phyloP scores from a whole-genome alignment of 1,140 invertebrate genomes.

The Drosophila ogumai region DNA sequence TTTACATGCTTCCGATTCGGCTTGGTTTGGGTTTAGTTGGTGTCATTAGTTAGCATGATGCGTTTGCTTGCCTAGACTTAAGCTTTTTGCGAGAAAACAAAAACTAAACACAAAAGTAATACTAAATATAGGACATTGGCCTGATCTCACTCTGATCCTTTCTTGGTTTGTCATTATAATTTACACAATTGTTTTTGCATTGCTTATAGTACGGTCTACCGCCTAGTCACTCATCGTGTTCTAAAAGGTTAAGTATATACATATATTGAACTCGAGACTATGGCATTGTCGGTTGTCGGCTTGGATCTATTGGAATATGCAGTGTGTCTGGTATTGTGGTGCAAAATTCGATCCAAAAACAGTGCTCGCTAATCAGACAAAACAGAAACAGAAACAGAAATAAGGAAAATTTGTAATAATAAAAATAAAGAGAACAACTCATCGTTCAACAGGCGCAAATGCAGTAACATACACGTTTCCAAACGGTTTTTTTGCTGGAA shows the following conservation, averaged over 20 bases:
- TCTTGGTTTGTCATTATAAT: slow-evolving; percentile 10
- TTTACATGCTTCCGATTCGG: slow-evolving; percentile 54
- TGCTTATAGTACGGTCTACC: slow-evolving; percentile 13
- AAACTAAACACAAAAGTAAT: slow-evolving; percentile 33
- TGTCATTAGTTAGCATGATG: slow-evolving; percentile 21
- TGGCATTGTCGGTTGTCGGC: slow-evolving; percentile 13
- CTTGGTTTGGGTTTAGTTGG: slow-evolving; percentile 19
- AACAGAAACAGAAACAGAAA: not conserved
- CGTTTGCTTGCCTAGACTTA: slow-evolving; percentile 29
- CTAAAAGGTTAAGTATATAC: slow-evolving; percentile 22
- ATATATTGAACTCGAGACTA: slow-evolving; percentile 36
- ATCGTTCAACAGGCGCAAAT: slow-evolving; percentile 22
- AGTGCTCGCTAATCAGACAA: slow-evolving; percentile 29
- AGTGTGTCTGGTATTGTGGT: slow-evolving; percentile 29
- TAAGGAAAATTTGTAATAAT: not conserved
- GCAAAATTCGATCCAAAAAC: slow-evolving; percentile 47
- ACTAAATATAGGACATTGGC: slow-evolving; percentile 74
- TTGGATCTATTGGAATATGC: slow-evolving; percentile 26
- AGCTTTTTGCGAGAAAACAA: slow-evolving; percentile 45
- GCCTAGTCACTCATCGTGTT: slow-evolving; percentile 18
- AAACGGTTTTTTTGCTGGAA: not conserved
- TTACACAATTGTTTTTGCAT: slow-evolving; percentile 17
- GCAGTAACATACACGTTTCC: slow-evolving; percentile 20
- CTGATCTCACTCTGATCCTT: slow-evolving; percentile 24
- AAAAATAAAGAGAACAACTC: slow-evolving; percentile 13